phyloP scores from a whole-genome alignment of 2,797 vertebrate genomes.

The Vultur gryphus region DNA sequence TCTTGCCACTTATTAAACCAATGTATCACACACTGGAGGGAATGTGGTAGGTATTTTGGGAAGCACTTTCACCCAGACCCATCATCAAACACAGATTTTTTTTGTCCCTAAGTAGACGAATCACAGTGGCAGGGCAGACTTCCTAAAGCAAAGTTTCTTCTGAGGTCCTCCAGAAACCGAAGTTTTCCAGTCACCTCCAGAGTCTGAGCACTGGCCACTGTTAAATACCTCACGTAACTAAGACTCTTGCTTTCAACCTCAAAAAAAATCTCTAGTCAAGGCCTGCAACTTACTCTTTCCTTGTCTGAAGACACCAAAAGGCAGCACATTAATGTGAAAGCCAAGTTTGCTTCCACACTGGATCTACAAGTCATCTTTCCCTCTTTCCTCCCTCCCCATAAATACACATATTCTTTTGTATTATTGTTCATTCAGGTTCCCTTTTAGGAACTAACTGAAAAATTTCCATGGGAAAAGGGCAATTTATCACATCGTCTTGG shows the following conservation, averaged over 20 bases:
- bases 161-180: background rate
- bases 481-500: background rate
- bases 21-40: too few relatives aligned
- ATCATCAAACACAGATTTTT: background rate
- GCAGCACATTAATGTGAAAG: background rate
- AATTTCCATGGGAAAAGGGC: background rate
- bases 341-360: background rate
- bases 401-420: background rate
- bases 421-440: background rate
- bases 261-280: background rate
- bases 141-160: background rate
- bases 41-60: background rate
- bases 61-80: background rate
- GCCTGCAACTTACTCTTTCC: background rate
- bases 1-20: background rate
- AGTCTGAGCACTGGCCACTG: background rate
- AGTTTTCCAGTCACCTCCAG: background rate
- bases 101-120: background rate
- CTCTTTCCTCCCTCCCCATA: background rate
- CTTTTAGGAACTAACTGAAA: background rate
- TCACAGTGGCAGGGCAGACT: background rate
- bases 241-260: background rate
- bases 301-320: background rate
- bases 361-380: background rate
- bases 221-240: background rate